These are phyloP conservation scores for Astreopora myriophthalma DNA, from an alignment of 64 coral and sea anemone species.

Conservation along the genomic window DNA sequence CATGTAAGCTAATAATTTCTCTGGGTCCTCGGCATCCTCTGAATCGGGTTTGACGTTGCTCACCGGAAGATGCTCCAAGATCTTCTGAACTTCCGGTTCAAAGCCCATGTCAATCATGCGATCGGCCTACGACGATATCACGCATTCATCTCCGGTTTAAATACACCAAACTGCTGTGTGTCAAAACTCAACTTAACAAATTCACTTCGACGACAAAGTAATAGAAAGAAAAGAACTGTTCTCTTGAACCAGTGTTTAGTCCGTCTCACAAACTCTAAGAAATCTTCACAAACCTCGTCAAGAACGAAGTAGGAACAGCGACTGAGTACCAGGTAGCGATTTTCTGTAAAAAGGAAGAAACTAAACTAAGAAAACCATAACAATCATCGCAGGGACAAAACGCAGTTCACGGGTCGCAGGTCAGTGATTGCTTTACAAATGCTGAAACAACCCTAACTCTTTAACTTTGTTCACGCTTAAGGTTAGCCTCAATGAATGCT, in stretches of 20 bases:
- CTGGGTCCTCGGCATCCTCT: constrained; percentile 96
- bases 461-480: too few relatives aligned
- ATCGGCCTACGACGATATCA: constrained; percentile 87
- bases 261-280: neutral
- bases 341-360: constrained; percentile 76
- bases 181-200: too few relatives aligned
- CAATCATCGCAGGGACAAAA: too few relatives aligned
- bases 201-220: too few relatives aligned
- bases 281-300: constrained; percentile 70
- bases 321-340: constrained; percentile 93
- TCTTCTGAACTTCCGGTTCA: constrained; percentile 98
- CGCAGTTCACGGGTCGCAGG: too few relatives aligned
- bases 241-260: neutral
- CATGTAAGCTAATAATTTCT: constrained; percentile 87
- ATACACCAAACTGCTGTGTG: neutral
- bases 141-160: too few relatives aligned
- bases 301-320: constrained; percentile 95
- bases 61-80: constrained; percentile 95
- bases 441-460: too few relatives aligned
- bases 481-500: too few relatives aligned
- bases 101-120: constrained; percentile 99
- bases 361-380: neutral
- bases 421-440: too few relatives aligned
- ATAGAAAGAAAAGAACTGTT: too few relatives aligned
- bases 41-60: constrained; percentile 95